Evolutionary conservation across 1,140 invertebrate genomes (phyloP), one percentile per base, ranked within the genome.

Genomic region (Bombus cullumanus): DNA sequence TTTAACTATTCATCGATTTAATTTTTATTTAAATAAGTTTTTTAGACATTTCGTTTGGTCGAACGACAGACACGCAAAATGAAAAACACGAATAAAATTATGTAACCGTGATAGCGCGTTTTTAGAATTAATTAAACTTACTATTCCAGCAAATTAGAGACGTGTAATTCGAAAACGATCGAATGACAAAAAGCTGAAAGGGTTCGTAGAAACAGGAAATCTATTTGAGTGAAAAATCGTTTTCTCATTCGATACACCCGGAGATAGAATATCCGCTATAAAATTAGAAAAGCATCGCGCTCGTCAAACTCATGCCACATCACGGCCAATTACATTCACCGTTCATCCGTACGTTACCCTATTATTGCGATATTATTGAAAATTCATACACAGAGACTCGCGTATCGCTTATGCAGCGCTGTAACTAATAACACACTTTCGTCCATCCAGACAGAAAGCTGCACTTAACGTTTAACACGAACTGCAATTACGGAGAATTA

Each of bases 391-490:
- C 10, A 3, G 4, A 15, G 59, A 37, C 9, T 3, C 22, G 34
- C 3, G 25, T 10, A n/a, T 41, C 59, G 39, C 3, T 25, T 18
- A 62, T 57, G 25, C 47, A 43, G 31, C 10, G 64, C 8, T 4
- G 47, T 10, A 13, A 37, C 68, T 73, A 73, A 81, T 81, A 53
- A 59, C 41, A 81, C 79, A 59, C 79, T 81, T 81, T 81, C 79
- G 47, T 68, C 37, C 37, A 59, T 81, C 53, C 68, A 9, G 9
- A 71, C 43, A 18, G n/a, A 39, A 57, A 57, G 79, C 47, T 31
- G 57, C 79, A n/a, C 10, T 81, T 81, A 81, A 28, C 79, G 79
- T 81, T 37, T 34, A n/a, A 79, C 64, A 3, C 12, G 68, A n/a
- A 34, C 59, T 28, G 47, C 37, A 81, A 81, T 81, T 81, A 81